phyloP scores from a whole-genome alignment of 2,888 invertebrate genomes.

The Caenorhabditis panamensis region DNA sequence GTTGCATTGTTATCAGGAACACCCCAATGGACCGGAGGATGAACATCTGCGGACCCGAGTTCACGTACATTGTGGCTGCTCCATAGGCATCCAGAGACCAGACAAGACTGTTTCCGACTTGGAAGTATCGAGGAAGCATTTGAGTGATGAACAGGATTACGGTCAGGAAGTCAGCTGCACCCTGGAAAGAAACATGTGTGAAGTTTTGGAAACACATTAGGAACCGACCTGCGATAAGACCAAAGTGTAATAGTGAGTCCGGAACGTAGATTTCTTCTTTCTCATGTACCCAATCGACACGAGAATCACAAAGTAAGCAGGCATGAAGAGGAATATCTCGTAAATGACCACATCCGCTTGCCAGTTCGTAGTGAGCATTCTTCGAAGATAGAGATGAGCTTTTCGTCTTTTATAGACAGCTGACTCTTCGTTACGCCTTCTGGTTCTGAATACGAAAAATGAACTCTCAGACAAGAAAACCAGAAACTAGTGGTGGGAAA shows the following conservation, averaged over 20 bases:
- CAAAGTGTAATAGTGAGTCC: conserved; percentile 38
- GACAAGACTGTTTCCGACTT: conserved; percentile 23
- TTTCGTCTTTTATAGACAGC: not conserved
- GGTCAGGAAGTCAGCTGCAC: conserved; percentile 40
- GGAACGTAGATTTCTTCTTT: conserved; percentile 16
- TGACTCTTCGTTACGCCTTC: conserved; percentile 7
- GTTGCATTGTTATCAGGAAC: conserved; percentile 35
- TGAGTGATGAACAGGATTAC: conserved; percentile 30
- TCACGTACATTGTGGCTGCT: conserved; percentile 32
- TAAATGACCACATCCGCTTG: conserved; percentile 43
- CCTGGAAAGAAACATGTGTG: conserved; percentile 6
- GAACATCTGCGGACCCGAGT: conserved; percentile 45
- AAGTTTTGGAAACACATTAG: not conserved
- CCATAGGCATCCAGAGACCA: conserved; percentile 30
- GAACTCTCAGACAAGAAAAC: not conserved
- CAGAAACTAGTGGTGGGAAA: not conserved
- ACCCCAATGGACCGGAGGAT: conserved; percentile 37
- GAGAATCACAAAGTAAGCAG: conserved; percentile 16
- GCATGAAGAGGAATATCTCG: conserved; percentile 33
- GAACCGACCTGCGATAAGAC: conserved; percentile 30
- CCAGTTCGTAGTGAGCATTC: conserved; percentile 45
- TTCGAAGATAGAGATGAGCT: not conserved
- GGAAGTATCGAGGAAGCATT: conserved; percentile 42
- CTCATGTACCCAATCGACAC: conserved; percentile 25
- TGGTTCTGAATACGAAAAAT: not conserved